A percentile compares a stretch with the other conserved stretches of the same genome.
phyloP scores from a whole-genome alignment of 2,797 vertebrate genomes.

The Sphenodon punctatus region DNA sequence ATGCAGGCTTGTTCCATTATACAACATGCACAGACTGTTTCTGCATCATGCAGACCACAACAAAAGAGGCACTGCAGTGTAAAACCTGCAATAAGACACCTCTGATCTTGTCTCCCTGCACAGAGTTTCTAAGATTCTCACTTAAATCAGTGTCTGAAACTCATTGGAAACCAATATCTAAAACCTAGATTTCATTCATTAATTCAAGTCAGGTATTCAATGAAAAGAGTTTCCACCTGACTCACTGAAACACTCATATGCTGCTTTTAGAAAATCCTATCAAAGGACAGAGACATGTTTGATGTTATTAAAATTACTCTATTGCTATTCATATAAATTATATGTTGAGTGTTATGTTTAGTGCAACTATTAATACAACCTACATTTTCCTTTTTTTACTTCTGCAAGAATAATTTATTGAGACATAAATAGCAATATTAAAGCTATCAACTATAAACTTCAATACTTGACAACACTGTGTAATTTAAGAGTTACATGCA shows the following conservation, averaged over 20 bases:
- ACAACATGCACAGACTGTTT: background rate
- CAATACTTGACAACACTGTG: constrained; percentile 60
- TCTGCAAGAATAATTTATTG: constrained; percentile 70
- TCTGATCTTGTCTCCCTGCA: background rate
- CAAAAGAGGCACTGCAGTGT: background rate
- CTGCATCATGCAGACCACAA: background rate
- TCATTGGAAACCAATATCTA: background rate
- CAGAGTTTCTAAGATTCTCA: background rate
- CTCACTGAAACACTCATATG: constrained; percentile 29
- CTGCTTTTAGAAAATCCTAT: constrained; percentile 51
- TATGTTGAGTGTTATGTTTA: constrained; percentile 61
- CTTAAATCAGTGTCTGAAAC: background rate
- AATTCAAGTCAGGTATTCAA: constrained; percentile 49
- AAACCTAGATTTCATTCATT: constrained; percentile 15
- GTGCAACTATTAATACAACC: constrained; percentile 59
- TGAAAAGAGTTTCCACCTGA: constrained; percentile 23
- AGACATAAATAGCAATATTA: constrained; percentile 73
- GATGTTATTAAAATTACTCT: constrained; percentile 64
- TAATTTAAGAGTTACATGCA: constrained; percentile 64
- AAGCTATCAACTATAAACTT: constrained; percentile 68
- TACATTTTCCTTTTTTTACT: constrained; percentile 58
- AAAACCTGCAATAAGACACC: background rate
- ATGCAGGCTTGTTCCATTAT: background rate
- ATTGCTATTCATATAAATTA: constrained; percentile 71
- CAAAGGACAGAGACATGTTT: constrained; percentile 38